Evolutionary conservation across 2,113 vertebrate species (phyloP), one percentile per base, ranked within the genome.

Genomic region (Salvator merianae): DNA sequence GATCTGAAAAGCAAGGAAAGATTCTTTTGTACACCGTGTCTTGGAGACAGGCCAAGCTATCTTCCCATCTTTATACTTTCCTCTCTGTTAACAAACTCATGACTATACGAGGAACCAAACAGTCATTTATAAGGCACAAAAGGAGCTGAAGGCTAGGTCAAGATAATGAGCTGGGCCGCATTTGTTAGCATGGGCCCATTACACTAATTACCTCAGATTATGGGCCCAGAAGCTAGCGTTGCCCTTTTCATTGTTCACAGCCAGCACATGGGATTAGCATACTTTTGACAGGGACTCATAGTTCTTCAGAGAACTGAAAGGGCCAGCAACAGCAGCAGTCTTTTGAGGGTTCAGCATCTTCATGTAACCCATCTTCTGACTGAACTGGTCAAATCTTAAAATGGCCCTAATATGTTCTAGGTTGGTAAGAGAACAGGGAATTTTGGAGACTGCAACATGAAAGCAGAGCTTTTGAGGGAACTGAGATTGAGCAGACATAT

Each of bases 11-110:
- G 90, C 87, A 89, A 86, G 85, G 91, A 90, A 1, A 1, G 63
- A n/a, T 8, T 3, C 1, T 22, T 2, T 83, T 22, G 87, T 34
- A 82, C 70, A 53, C 0, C 10, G 91, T 94, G 90, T 88, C 93
- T 71, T 82, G 81, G 93, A 90, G 92, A 94, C 92, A 20, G 0
- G 68, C 47, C 84, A 85, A 93, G 92, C 91, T 88, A 91, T 93
- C 90, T 84, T 43, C 78, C 79, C 90, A 86, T 90, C 90, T 92
- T 92, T 93, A 88, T 80, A 40, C 68, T 88, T 77, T 82, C 69
- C 36, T 34, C 6, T 62, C 90, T 73, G 69, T 88, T 94, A 94
- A 92, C 88, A 88, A 94, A 91, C 82, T 78, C 0, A 0, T 91
- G 90, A 91, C 92, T 89, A 78, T 81, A 83, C 66, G 1, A 0